Base-by-base conservation (phyloP, 2,888 invertebrate genomes). In the Dorcus hopei region DNA sequence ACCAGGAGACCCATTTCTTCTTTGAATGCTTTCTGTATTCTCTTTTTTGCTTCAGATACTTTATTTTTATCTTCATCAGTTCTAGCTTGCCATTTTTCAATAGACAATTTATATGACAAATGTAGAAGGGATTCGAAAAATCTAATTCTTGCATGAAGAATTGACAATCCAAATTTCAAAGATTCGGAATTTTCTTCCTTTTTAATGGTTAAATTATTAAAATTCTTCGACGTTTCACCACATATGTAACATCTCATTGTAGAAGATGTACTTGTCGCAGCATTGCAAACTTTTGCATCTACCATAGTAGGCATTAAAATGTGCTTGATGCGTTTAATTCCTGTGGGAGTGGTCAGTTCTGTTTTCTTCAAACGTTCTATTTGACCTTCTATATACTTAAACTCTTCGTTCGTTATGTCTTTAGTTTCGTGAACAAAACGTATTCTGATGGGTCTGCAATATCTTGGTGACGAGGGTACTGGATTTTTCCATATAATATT, bases 401-500 rank as follows among this genome's bases (percentile, higher is more conserved):
- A 61, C 61, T 66, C 61, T 52, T 65, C 55, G 19, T 60, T 60
- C 47, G 61, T 66, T 4, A 60, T 48, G 43, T 66, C 61, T 48
- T 26, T 57, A 40, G 62, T 58, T 65, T 66, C 65, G 40, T 63
- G 48, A 39, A 43, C 50, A 48, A 67, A 68, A 50, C 66, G 40
- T 42, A 65, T 58, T n/a, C 64, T 39, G 38, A 69, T 68, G 14
- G 64, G 67, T 49, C 66, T 49, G 49, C 67, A 68, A 52, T 49
- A 70, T n/a, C 72, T 54, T n/a, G 71, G 14, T 14, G 14, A 71
- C 8, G 70, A 68, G 9, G 66, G 66, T 3, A 58, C 61, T 54
- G 70, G 70, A 52, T 70, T 72, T 61, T 71, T 64, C 71, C 69
- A 71, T 11, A 70, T 47, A 8, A 65, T 61, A 52, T 14, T 65